Base-by-base conservation (phyloP, 53 echinoderm and acorn worm species). In the Hippasteria phrygiana region DNA sequence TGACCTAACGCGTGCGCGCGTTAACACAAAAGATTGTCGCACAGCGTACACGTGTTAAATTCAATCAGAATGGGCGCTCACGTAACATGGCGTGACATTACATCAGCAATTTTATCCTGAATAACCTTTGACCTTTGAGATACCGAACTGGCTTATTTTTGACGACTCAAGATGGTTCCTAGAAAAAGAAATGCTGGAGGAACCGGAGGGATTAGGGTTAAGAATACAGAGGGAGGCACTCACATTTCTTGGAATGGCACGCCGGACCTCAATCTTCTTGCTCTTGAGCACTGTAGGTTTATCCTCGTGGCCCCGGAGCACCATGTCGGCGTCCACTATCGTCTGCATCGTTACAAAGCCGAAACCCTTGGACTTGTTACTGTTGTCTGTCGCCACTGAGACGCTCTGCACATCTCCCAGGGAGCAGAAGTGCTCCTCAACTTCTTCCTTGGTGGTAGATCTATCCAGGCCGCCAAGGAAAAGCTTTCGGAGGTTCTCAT, bases 191-290 rank as follows among this genome's bases (percentile, higher is more conserved):
- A n/a, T n/a, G n/a, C n/a, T n/a, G n/a, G n/a, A n/a, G n/a, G n/a
- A n/a, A n/a, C n/a, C n/a, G n/a, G n/a, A n/a, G n/a, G n/a, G n/a
- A n/a, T n/a, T n/a, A n/a, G n/a, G n/a, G n/a, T n/a, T n/a, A n/a
- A n/a, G n/a, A 34, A 65, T 9, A 67, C 32, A 33, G 36, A 67
- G 35, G 69, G 18, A 18, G 32, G 36, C 12, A 87, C 87, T 87
- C 39, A 87, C 87, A 87, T 87, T 73, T 72, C 39, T 87, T 72
- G 87, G 87, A 87, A 87, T 87, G 71, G 87, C 87, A 27, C 87
- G 71, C 28, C 73, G 47, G 53, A 87, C 87, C 72, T 87, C 87
- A 3, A 87, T 55, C 38, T 47, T 53, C 73, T 50, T 87, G 51
- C 87, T 73, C n/a, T 87, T 43, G 32, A 87, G 51, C 13, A 53